Percentiles rank a stretch among this genome's conserved stretches.
These are phyloP conservation scores for Leptura quadrifasciata DNA, from an alignment of 2,888 invertebrate genomes.

Conservation along the genomic window DNA sequence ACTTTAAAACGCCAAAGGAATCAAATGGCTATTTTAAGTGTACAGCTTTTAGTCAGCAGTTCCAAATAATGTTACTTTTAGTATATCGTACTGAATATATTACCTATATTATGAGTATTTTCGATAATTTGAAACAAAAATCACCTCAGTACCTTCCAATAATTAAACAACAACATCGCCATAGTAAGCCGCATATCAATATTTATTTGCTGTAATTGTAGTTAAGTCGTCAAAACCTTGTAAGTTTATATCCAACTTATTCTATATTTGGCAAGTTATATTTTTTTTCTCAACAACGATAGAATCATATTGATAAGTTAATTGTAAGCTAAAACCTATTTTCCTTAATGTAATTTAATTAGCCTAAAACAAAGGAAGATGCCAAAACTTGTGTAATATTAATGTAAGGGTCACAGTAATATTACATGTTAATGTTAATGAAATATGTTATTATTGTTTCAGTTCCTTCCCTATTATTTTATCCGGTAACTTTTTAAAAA, in stretches of 20 bases:
- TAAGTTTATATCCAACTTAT: background rate
- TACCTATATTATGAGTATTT: background rate
- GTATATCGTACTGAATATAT: background rate
- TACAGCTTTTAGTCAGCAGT: too few relatives aligned
- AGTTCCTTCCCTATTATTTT: too few relatives aligned
- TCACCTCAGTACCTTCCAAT: background rate
- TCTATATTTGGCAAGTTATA: background rate
- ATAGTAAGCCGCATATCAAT: background rate
- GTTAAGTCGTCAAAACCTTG: background rate
- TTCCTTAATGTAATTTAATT: constrained; percentile 11
- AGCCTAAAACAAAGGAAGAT: constrained; percentile 16
- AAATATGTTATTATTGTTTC: background rate
- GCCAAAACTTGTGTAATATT: constrained; percentile 30
- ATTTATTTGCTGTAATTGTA: background rate
- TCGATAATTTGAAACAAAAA: background rate
- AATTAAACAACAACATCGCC: background rate
- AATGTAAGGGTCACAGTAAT: constrained; percentile 40
- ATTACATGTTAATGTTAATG: background rate
- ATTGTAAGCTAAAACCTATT: background rate
- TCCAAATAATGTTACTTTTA: too few relatives aligned
- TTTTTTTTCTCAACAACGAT: constrained; percentile 1
- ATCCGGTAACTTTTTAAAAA: too few relatives aligned
- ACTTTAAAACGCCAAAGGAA: too few relatives aligned
- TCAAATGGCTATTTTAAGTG: too few relatives aligned
- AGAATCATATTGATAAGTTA: constrained; percentile 1